Evolutionary conservation across 2,113 vertebrate species (phyloP), one percentile per base, ranked within the genome.

Genomic region (Seriola aureovittata): DNA sequence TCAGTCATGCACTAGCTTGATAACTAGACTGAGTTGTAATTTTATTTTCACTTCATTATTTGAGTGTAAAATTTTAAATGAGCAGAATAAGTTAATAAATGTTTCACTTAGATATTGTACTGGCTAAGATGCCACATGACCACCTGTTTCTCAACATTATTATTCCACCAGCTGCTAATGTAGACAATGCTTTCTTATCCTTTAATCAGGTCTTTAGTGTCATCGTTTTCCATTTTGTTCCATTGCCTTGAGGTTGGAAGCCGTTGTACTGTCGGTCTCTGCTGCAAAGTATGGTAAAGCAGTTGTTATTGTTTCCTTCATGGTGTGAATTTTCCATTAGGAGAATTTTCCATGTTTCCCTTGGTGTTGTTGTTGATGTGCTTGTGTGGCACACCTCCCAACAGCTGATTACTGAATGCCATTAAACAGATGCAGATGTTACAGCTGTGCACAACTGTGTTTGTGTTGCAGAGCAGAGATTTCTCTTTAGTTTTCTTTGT

Each of bases 321-420:
- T 70, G 76, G 67, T 4, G 59, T 25, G 72, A 81, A 82, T 90
- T 94, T 95, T 95, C 92, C 91, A 82, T 93, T 82, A 87, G 66
- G 82, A 80, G 62, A 82, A 84, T 93, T 94, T 95, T 95, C 93
- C 93, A 63, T 89, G 78, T 90, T 88, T 81, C 66, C 85, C 86
- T 77, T 78, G 23, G 54, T 78, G 68, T 75, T 89, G 89, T 78
- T 89, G 80, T 80, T 79, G 75, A 78, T 78, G 85, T 87, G 77
- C 64, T 80, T 81, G 78, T 86, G 76, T 63, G 54, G 42, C 83
- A 62, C 83, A 50, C 67, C 71, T 84, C 66, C 73, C 71, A 71
- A 70, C 85, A 88, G 81, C 80, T 89, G 87, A 89, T 90, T 85
- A 88, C 75, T 74, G 62, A 66, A 70, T 73, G 19, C 66, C 48